Base-by-base conservation (phyloP, 2,888 invertebrate species). In the Fissipunctia ypsillon region DNA sequence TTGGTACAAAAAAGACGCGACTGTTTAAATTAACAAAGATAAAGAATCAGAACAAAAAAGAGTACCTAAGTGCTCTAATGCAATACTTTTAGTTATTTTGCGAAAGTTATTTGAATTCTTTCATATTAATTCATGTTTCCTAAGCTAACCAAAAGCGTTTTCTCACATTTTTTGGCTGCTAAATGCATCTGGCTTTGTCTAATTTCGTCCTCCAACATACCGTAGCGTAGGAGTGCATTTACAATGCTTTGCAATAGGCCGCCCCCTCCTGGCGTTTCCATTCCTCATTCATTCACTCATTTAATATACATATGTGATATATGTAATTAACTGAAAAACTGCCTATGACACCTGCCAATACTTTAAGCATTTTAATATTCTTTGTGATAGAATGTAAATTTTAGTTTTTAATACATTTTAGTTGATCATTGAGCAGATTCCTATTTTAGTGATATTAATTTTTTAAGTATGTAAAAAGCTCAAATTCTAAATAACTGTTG, bases 381-480 rank as follows among this genome's bases (percentile, higher is more conserved):
- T 31, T 28, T 63, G 14, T 22, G 9, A 80, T 65, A 59, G 19
- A 78, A 54, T 60, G 4, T 16, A 38, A n/a, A 38, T 57, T 59
- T 43, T 75, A 35, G 28, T 68, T 64, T 61, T 56, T 65, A 65
- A 45, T 66, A 61, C 35, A 61, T 38, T 64, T 54, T 50, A 61
- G 59, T 69, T 66, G 38, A 69, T 59, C 74, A 43, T 72, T 61
- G 54, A 70, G 28, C 73, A 50, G 10, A 84, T 85, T 85, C 84
- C 75, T 83, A 67, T 74, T 63, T 60, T 67, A 80, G 82, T 85
- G 76, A 84, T 82, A 77, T 72, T 76, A 19, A 63, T 80, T 75
- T 14, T 60, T 72, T 81, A 78, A 61, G 76, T 81, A 60, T 70
- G 19, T 82, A 60, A 54, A 68, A 67, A 16, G 65, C 57, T 76